Percentiles rank a stretch among this genome's conserved stretches.
Conservation (phyloP, 2,888 invertebrate genomes). For the Urechis unicinctus region DNA sequence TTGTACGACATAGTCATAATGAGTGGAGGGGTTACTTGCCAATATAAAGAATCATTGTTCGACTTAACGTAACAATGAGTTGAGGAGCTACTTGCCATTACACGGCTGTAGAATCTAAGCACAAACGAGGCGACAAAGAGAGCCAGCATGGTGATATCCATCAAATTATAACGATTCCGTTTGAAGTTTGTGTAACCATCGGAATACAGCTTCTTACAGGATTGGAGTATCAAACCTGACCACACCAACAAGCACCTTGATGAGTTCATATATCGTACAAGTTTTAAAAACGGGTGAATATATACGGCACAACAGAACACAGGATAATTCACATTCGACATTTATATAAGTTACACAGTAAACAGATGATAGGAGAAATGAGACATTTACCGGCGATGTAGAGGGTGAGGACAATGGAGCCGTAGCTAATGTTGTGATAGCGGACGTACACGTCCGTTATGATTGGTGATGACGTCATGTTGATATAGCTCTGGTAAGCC, state of each 20-base stretch:
- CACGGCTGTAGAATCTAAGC: background rate
- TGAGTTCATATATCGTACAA: too few species aligned
- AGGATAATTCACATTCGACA: too few species aligned
- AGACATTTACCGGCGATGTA: slow-evolving; percentile 11
- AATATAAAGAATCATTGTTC: background rate
- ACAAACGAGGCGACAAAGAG: slow-evolving; percentile 2
- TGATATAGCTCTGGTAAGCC: background rate
- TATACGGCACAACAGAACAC: too few species aligned
- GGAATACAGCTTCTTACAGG: background rate
- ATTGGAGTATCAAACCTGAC: slow-evolving; percentile 1
- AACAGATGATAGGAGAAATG: too few species aligned
- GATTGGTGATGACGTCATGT: background rate
- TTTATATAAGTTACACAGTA: too few species aligned
- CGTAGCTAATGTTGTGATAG: background rate
- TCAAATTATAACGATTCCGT: slow-evolving; percentile 1
- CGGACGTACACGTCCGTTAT: background rate
- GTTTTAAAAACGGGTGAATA: too few species aligned
- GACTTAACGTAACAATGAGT: background rate
- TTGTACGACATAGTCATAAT: too few species aligned
- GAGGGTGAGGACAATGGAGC: slow-evolving; percentile 4
- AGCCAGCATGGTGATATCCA: slow-evolving; percentile 2
- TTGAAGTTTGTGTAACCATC: background rate
- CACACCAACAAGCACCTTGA: too few species aligned
- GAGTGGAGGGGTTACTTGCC: too few species aligned
- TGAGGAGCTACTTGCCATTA: too few species aligned